These are phyloP conservation scores for Prochilodus magdalenae DNA, from an alignment of 2,113 vertebrate species.

Conservation along the genomic window DNA sequence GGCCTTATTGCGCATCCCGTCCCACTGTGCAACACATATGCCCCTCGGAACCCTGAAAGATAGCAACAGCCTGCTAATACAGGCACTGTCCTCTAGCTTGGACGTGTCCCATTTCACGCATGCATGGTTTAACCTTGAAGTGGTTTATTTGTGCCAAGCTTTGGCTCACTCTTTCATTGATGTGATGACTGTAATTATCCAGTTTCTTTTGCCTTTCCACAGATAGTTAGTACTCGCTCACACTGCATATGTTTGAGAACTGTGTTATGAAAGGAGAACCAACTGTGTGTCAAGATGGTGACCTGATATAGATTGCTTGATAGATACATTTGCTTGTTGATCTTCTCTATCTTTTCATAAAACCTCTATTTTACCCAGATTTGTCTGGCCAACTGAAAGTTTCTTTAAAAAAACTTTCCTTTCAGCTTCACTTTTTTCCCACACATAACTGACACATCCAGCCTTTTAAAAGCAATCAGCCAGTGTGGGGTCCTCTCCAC, in stretches of 20 bases:
- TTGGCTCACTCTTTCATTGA: background rate
- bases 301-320: background rate
- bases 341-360: background rate
- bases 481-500: conserved; percentile 58
- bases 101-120: conserved; percentile 35
- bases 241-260: background rate
- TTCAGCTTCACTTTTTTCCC: background rate
- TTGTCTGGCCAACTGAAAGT: conserved; percentile 2
- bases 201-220: background rate
- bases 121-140: conserved; percentile 49
- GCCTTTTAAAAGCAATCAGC: conserved; percentile 65
- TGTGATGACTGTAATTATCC: background rate
- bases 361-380: background rate
- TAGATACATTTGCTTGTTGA: background rate
- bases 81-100: conserved; percentile 9
- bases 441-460: background rate
- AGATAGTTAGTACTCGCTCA: background rate
- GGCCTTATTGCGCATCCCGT: conserved; percentile 73
- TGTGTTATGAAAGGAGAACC: background rate
- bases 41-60: conserved; percentile 63
- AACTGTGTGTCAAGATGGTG: background rate
- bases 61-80: conserved; percentile 33
- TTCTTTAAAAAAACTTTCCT: background rate
- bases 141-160: background rate
- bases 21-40: conserved; percentile 74